Base-by-base conservation (phyloP, 1,140 invertebrate genomes). In the Venustaconcha ellipsiformis region DNA sequence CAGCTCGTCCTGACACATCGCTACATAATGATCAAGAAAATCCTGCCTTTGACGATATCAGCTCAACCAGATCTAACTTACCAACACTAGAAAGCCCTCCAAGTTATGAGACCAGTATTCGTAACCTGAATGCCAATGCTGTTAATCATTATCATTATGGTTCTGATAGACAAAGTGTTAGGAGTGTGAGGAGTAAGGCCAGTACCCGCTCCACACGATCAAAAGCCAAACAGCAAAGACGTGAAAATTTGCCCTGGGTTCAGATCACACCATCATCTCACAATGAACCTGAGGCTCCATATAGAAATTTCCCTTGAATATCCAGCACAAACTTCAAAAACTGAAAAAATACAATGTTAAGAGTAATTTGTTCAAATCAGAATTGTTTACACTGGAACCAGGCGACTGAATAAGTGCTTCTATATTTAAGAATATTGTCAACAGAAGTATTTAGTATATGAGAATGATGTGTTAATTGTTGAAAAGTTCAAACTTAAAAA, bases 171-270 rank as follows among this genome's bases (percentile, higher is more conserved):
- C 86, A 84, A 57, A 86, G 87, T 78, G 81, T 86, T n/a, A 74
- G 85, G 1, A 87, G 84, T 78, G 84, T 83, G n/a, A 81, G 80
- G 18, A 84, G 86, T 66, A 74, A 75, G 0, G 70, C 83, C 17
- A 85, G 85, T 48, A 80, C 82, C 23, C 74, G 82, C 30, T 84
- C 82, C 60, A 79, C 70, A 14, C 30, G 70, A n/a, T 78, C 78
- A n/a, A 79, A 82, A 68, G 74, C 76, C 5, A 81, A 81, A 37
- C 74, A 66, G 14, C 75, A 81, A 67, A 57, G 74, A 63, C 68
- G 82, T 55, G 80, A 87, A 71, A 81, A 86, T 57, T 74, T 88
- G 60, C 87, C 87, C 0, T 88, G 87, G 87, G 87, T 88, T 11
- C 86, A 87, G 67, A 86, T 88, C 30, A 85, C 86, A 1, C 87